phyloP scores from a whole-genome alignment of 2,113 vertebrate species.

The Lonchura striata region DNA sequence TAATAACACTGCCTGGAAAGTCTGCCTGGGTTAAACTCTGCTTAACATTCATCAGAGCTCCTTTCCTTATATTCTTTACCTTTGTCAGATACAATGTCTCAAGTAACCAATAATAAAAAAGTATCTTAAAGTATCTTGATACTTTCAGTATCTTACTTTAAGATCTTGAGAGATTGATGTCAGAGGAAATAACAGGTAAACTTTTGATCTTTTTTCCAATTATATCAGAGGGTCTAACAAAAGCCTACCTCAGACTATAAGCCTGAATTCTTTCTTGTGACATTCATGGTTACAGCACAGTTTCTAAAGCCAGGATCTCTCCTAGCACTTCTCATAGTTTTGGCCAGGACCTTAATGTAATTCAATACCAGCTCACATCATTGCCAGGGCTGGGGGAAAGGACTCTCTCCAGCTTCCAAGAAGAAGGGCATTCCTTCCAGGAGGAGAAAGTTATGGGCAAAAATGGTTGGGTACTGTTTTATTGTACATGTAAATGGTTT shows the following conservation, averaged over 20 bases:
- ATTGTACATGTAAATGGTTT: not conserved
- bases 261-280: not conserved
- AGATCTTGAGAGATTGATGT: not conserved
- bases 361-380: not conserved
- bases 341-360: not conserved
- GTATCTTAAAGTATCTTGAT: not conserved
- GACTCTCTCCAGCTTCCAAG: not conserved
- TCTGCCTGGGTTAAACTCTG: not conserved
- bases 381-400: not conserved
- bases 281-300: not conserved
- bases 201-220: not conserved
- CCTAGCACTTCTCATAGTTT: not conserved
- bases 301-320: not conserved
- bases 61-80: not conserved
- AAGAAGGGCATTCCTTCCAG: not conserved
- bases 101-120: not conserved
- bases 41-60: not conserved
- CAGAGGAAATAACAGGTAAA: not conserved
- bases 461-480: rapidly evolving
- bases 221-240: not conserved
- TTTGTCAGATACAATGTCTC: not conserved
- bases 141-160: not conserved
- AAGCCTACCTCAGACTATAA: not conserved
- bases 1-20: not conserved
- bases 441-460: rapidly evolving